Evolutionary conservation across 1,140 invertebrate species (phyloP).

Genomic region (Pachypeltis micranthus): DNA sequence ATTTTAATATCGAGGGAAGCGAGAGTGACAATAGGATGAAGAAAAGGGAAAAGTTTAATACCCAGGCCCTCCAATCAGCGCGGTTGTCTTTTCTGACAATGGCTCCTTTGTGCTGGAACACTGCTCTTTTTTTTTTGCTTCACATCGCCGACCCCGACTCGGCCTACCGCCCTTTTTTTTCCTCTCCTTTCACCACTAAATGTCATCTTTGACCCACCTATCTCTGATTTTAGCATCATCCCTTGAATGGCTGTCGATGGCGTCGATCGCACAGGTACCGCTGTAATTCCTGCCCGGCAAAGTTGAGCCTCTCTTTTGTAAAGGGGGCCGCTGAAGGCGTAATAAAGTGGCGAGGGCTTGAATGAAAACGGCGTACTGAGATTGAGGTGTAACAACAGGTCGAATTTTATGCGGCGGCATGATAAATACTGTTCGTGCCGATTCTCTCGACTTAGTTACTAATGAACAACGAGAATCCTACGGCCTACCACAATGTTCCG

Average conservation of each 20-base stretch:
- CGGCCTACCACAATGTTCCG: too few species aligned
- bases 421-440: too few species aligned
- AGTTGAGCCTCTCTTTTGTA: too few species aligned
- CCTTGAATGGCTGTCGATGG: neutral
- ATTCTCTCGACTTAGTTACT: too few species aligned
- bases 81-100: neutral
- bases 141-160: neutral
- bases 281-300: too few species aligned
- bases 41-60: neutral
- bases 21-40: neutral
- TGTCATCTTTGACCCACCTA: neutral
- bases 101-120: neutral
- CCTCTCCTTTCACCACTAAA: neutral
- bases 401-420: too few species aligned
- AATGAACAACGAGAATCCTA: too few species aligned
- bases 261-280: too few species aligned
- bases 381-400: too few species aligned
- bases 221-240: neutral
- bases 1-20: neutral
- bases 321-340: too few species aligned
- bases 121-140: neutral
- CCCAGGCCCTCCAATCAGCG: neutral
- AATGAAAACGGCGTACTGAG: too few species aligned
- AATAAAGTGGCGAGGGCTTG: too few species aligned
- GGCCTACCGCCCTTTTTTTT: neutral